Conservation (phyloP, 1,140 invertebrate species). For the Stegodyphus mimosarum region DNA sequence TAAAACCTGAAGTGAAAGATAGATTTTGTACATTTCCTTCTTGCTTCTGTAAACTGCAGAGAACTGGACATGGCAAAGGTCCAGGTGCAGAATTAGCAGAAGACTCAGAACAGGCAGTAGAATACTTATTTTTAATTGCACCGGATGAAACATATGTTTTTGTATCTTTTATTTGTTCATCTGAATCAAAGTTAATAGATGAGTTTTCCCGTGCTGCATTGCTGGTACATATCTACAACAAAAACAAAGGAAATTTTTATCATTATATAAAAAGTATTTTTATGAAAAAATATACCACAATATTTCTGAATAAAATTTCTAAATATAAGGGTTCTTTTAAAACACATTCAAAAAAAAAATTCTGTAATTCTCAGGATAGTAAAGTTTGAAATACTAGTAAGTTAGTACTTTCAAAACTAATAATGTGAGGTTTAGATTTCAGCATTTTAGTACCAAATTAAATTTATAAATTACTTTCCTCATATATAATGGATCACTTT, state of each 20-base stretch:
- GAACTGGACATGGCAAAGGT: neutral
- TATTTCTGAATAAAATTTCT: too few species aligned
- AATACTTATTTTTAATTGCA: neutral
- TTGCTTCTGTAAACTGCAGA: neutral
- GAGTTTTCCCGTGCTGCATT: constrained; percentile 8
- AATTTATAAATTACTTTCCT: too few species aligned
- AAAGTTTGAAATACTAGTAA: too few species aligned
- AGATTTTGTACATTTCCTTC: neutral
- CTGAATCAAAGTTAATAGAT: constrained; percentile 1
- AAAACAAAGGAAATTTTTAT: neutral
- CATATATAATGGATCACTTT: too few species aligned
- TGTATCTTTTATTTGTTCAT: neutral
- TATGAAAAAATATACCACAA: too few species aligned
- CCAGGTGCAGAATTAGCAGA: neutral
- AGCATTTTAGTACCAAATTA: too few species aligned
- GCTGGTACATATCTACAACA: constrained; percentile 26
- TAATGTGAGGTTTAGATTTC: too few species aligned
- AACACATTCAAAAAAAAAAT: too few species aligned
- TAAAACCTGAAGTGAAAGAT: neutral
- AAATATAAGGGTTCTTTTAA: too few species aligned
- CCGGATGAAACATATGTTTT: neutral
- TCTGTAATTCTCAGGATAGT: too few species aligned
- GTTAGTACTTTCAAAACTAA: too few species aligned
- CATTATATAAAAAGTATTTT: neutral
- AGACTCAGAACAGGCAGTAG: neutral